Conservation (phyloP, 2,113 vertebrate genomes). For the Pristiophorus japonicus region DNA sequence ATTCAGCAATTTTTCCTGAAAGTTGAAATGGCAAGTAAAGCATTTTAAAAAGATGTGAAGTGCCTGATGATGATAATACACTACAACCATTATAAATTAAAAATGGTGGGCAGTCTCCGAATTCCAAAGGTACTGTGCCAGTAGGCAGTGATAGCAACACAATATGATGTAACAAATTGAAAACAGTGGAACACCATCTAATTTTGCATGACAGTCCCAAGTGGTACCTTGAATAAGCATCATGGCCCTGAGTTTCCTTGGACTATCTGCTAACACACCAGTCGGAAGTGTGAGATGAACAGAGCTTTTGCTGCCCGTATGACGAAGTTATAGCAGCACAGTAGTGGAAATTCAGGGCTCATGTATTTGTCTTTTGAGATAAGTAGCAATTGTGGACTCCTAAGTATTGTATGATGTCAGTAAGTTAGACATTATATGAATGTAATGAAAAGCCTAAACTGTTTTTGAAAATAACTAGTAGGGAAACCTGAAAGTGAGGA, state of each 20-base stretch:
- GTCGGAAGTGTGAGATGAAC: background rate
- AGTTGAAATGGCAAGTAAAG: too few relatives aligned
- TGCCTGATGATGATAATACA: too few relatives aligned
- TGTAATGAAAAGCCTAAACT: background rate
- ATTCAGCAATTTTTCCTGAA: too few relatives aligned
- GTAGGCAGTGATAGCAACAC: too few relatives aligned
- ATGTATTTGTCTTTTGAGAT: background rate
- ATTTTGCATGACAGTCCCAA: background rate
- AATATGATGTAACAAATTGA: too few relatives aligned
- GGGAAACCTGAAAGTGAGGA: background rate
- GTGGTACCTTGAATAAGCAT: background rate
- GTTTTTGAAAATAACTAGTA: background rate
- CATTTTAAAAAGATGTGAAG: too few relatives aligned
- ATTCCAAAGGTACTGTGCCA: too few relatives aligned
- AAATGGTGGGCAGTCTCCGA: too few relatives aligned
- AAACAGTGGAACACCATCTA: too few relatives aligned
- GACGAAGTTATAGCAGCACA: background rate
- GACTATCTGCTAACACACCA: background rate
- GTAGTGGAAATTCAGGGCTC: background rate
- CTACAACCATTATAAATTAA: too few relatives aligned
- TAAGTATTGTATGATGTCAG: background rate
- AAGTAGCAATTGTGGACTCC: background rate
- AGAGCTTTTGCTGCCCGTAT: too few relatives aligned
- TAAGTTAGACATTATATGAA: background rate
- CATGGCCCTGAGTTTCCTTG: background rate